Evolutionary conservation across 2,797 vertebrate genomes (phyloP).

Genomic region (Euthynnus affinis): DNA sequence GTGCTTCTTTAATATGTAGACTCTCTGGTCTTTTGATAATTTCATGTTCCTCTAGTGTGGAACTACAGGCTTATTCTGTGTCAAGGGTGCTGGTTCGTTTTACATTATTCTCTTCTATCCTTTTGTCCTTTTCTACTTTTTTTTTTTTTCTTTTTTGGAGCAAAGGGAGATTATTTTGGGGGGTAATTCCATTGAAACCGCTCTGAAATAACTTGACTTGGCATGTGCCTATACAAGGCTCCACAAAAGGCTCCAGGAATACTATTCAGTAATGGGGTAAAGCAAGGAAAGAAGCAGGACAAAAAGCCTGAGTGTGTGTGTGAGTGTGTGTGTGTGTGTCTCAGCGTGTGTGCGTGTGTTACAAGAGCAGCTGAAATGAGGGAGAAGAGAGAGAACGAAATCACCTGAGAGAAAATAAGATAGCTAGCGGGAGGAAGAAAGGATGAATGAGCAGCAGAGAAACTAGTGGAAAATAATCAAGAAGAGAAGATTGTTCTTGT

Average conservation of each 20-base stretch:
- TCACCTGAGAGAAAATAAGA: conserved; percentile 77
- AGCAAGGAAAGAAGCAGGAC: conserved; percentile 70
- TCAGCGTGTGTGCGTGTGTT: conserved; percentile 32
- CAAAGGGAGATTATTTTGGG: conserved; percentile 79
- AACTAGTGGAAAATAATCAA: conserved; percentile 52
- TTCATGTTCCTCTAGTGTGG: conserved; percentile 55
- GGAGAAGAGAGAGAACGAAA: conserved; percentile 65
- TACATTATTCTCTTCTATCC: conserved; percentile 71
- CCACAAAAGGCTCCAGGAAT: conserved; percentile 79
- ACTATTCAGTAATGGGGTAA: conserved; percentile 78
- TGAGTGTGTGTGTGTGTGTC: conserved; percentile 31
- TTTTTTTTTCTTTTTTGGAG: conserved; percentile 9
- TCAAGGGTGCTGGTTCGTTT: conserved; percentile 70
- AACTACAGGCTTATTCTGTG: conserved; percentile 53
- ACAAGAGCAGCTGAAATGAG: conserved; percentile 65
- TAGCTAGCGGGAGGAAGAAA: conserved; percentile 30
- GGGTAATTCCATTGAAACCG: conserved; percentile 78
- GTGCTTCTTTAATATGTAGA: conserved; percentile 54
- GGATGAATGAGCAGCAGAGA: conserved; percentile 56
- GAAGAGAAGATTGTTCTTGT: conserved; percentile 13
- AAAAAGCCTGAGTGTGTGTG: conserved; percentile 58
- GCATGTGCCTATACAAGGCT: conserved; percentile 82
- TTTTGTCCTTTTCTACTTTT: conserved; percentile 60
- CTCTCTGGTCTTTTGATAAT: conserved; percentile 65
- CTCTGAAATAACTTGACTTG: conserved; percentile 83